These are phyloP conservation scores for Pseudochromis fuscus DNA, from an alignment of 2,797 vertebrate genomes.

Conservation along the genomic window DNA sequence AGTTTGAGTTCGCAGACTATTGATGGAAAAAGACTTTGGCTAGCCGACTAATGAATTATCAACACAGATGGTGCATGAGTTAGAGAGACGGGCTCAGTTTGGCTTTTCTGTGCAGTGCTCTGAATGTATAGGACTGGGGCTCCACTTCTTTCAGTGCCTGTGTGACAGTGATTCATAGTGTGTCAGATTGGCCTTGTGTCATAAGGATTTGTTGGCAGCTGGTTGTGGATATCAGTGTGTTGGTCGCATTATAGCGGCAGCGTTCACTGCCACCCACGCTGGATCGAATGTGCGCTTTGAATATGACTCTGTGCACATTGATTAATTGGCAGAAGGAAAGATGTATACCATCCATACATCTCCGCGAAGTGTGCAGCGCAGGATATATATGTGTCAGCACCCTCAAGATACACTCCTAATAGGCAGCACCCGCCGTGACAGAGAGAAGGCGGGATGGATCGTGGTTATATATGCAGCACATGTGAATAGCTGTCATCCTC, in stretches of 20 bases:
- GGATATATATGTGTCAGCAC: not conserved
- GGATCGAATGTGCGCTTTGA: constrained; percentile 37
- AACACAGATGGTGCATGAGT: not conserved
- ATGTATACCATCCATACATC: not conserved
- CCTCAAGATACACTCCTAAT: not conserved
- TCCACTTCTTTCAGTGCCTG: constrained; percentile 37
- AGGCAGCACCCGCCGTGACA: not conserved
- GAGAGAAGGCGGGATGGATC: not conserved
- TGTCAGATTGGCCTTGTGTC: constrained; percentile 61
- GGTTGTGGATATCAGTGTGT: constrained; percentile 54
- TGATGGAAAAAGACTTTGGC: constrained; percentile 35
- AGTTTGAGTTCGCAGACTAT: constrained; percentile 38
- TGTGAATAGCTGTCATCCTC: constrained; percentile 34
- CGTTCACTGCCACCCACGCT: constrained; percentile 58
- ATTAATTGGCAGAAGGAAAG: constrained; percentile 27
- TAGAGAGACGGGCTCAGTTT: constrained; percentile 17
- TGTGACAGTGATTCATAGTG: constrained; percentile 62
- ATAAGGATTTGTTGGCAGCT: constrained; percentile 66
- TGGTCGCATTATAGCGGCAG: constrained; percentile 49
- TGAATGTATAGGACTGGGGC: constrained; percentile 12
- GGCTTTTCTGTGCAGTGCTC: not conserved
- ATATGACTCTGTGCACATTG: constrained; percentile 12
- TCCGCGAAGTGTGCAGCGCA: constrained; percentile 8
- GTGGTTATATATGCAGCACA: constrained; percentile 12
- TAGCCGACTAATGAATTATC: constrained; percentile 29